These are phyloP conservation scores for Neodontobutis hainanensis DNA, from an alignment of 2,113 vertebrate species.

Conservation along the genomic window DNA sequence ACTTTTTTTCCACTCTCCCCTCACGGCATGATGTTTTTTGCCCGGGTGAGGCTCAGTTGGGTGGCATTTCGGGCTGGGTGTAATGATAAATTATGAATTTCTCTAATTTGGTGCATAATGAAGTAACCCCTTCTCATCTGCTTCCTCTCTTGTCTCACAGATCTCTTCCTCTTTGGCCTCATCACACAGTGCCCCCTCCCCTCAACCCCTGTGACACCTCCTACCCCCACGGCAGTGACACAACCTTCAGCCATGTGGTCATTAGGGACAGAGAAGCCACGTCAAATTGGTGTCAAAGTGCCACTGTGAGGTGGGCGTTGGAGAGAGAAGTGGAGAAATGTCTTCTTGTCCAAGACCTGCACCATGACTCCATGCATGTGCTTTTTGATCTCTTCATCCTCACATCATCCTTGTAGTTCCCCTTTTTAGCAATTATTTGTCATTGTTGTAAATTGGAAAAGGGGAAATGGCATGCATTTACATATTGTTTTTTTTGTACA, in stretches of 20 bases:
- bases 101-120: constrained; percentile 98
- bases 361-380: too few species aligned
- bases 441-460: too few species aligned
- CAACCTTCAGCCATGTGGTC: constrained; percentile 73
- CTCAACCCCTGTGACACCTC: not conserved
- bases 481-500: too few species aligned
- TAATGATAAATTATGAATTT: constrained; percentile 99
- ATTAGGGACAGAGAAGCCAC: constrained; percentile 73
- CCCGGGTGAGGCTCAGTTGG: constrained; percentile 95
- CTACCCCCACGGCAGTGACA: constrained; percentile 21
- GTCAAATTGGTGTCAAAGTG: constrained; percentile 68
- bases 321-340: constrained; percentile 17
- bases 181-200: constrained; percentile 37
- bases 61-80: constrained; percentile 97
- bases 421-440: not conserved
- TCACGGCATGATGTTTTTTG: constrained; percentile 87
- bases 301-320: constrained; percentile 57
- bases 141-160: constrained; percentile 57
- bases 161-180: constrained; percentile 42
- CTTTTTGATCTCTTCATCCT: constrained; percentile 1
- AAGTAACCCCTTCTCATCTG: constrained; percentile 93
- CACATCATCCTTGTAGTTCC: constrained; percentile 14
- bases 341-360: constrained; percentile 51
- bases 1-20: constrained; percentile 19
- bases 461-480: too few species aligned